phyloP scores from a whole-genome alignment of 1,140 invertebrate species.

The Dufourea novaeangliae region DNA sequence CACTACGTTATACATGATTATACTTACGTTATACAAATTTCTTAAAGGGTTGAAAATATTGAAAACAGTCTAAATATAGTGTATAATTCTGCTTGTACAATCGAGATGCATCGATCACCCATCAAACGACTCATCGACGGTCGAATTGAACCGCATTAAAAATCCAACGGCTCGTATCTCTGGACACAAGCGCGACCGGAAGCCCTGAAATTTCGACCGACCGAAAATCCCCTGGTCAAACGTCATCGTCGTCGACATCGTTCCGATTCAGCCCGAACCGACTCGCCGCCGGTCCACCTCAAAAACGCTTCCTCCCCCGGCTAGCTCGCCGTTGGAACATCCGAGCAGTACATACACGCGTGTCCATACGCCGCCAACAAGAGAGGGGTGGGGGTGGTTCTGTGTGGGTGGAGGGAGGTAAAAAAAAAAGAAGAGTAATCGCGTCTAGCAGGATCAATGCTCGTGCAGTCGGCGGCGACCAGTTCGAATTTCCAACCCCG shows the following conservation, averaged over 20 bases:
- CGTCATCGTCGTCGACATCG: neutral
- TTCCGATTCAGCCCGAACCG: neutral
- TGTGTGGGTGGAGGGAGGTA: neutral
- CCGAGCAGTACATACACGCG: neutral
- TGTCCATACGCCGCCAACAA: neutral
- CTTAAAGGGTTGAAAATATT: no score
- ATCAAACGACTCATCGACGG: no score
- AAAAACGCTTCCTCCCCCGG: slow-evolving; percentile 37
- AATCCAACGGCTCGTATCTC: neutral
- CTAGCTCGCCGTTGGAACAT: neutral
- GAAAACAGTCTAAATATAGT: no score
- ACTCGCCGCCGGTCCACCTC: slow-evolving; percentile 3
- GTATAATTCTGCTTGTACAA: no score
- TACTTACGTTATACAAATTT: neutral
- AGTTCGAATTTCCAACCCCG: slow-evolving; percentile 57
- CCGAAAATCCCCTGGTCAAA: neutral
- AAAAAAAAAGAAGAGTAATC: slow-evolving; percentile 32
- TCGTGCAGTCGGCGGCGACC: slow-evolving; percentile 55
- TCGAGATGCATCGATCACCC: no score
- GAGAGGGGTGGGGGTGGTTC: no score
- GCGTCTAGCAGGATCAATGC: slow-evolving; percentile 53
- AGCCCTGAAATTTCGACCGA: neutral
- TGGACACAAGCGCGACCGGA: neutral
- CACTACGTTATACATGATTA: neutral
- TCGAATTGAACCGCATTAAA: neutral